Conservation (phyloP, 1,140 invertebrate species). For the Pseudomyrmex gracilis region DNA sequence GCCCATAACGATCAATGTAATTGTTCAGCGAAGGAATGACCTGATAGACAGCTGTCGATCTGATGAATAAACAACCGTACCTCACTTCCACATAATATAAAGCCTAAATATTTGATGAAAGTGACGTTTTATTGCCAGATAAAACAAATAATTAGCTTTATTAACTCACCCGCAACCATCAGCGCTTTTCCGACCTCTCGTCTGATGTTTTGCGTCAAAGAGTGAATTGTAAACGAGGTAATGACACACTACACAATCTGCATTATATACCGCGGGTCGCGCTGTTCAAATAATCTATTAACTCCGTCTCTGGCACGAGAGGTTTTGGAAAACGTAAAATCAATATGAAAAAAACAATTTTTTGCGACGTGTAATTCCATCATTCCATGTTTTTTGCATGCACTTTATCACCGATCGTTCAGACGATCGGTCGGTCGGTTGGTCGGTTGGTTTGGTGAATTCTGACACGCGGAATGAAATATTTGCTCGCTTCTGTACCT, state of each 20-base stretch:
- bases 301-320: conserved; percentile 39
- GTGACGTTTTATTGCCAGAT: conserved; percentile 22
- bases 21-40: conserved; percentile 26
- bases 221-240: conserved; percentile 53
- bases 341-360: conserved; percentile 55
- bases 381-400: conserved; percentile 53
- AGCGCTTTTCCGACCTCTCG: not conserved
- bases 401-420: conserved; percentile 47
- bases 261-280: conserved; percentile 54
- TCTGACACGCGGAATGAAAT: conserved; percentile 49
- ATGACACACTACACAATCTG: conserved; percentile 57
- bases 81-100: conserved; percentile 25
- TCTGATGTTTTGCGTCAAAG: conserved; percentile 47
- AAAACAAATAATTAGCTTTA: conserved; percentile 54
- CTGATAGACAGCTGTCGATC: conserved; percentile 22
- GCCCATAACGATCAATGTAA: conserved; percentile 33
- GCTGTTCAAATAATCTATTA: conserved; percentile 60
- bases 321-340: conserved; percentile 58
- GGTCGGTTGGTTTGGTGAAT: conserved; percentile 24
- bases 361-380: conserved; percentile 51
- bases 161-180: conserved; percentile 30
- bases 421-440: no score
- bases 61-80: conserved; percentile 45
- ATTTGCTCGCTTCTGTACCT: conserved; percentile 28
- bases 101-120: conserved; percentile 44